Base-by-base conservation (phyloP, 2,113 vertebrate species). In the Seriola dumerili region DNA sequence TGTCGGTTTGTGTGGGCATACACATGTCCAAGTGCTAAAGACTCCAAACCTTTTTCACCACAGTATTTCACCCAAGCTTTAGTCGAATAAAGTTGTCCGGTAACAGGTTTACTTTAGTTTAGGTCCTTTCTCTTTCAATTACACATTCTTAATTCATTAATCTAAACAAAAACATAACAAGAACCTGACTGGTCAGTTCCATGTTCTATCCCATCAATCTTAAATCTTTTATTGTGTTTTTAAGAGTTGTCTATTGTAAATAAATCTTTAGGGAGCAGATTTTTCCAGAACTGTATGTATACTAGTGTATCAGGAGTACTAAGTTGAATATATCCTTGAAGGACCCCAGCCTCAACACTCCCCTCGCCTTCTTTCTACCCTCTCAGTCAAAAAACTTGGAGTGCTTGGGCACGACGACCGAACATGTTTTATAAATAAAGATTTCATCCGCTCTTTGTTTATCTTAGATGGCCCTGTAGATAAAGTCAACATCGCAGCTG, bases 401-500 rank as follows among this genome's bases (percentile, higher is more conserved):
- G 3, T 66, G 13, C 58, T 16, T 79, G n/a, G 19, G 4, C 70
- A 69, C 74, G 21, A 78, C 36, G 17, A 71, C 63, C 42, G 8
- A 81, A 71, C n/a, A 74, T 70, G 9, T 52, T 72, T 82, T 69
- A 48, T 54, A 48, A 85, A 72, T 65, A 75, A 66, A 57, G 19
- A 10, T 29, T 65, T 13, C 72, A 52, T 64, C 65, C 61, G 61
- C 11, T 75, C 63, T 81, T 88, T 90, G 34, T 85, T 83, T 84
- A 72, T 78, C 40, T 76, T 21, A 54, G 67, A 85, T 77, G 48
- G 70, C 42, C 58, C 21, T 50, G 58, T 58, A 58, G 76, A 88
- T 91, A 48, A 87, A 87, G 73, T 91, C 64, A 86, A n/a, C 70
- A 65, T 74, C 83, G 46, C 87, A 89, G 84, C 66, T 86, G 85